Conservation (phyloP, 2,888 invertebrate genomes). For the Apantesis nais region DNA sequence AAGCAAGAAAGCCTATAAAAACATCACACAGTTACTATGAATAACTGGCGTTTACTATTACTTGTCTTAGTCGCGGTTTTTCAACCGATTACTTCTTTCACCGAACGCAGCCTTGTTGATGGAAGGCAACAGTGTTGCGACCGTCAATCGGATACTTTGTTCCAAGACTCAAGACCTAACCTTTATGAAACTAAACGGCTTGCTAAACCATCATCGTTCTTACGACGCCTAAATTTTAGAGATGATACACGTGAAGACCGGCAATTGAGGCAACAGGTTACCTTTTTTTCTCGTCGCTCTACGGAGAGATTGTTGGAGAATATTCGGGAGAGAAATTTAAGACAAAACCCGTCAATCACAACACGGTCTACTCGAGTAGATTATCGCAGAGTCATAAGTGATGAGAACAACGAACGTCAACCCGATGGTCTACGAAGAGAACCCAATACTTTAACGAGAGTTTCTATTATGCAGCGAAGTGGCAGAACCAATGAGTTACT, state of each 20-base stretch:
- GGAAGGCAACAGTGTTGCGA: conserved; percentile 72
- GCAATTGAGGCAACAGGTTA: conserved; percentile 38
- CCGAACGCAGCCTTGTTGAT: conserved; percentile 72
- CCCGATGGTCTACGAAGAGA: conserved; percentile 17
- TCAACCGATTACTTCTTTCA: conserved; percentile 69
- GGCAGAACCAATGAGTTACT: conserved; percentile 14
- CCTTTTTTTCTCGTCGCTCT: conserved; percentile 21
- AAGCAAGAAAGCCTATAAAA: conserved; percentile 52
- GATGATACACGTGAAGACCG: conserved; percentile 47
- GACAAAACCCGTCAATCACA: conserved; percentile 15
- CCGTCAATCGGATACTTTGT: conserved; percentile 48
- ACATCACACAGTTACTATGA: conserved; percentile 77
- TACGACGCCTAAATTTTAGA: conserved; percentile 28
- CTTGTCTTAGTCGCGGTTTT: conserved; percentile 75
- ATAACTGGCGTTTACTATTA: conserved; percentile 80
- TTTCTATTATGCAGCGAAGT: conserved; percentile 23
- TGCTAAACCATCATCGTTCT: conserved; percentile 39
- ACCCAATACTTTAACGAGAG: conserved; percentile 8
- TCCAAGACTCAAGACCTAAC: conserved; percentile 52
- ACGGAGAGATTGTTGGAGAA: conserved; percentile 26
- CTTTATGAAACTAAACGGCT: conserved; percentile 48
- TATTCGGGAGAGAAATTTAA: conserved; percentile 20
- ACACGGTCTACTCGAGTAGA: conserved; percentile 19
- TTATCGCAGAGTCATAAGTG: conserved; percentile 14
- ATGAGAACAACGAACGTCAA: conserved; percentile 23